Evolutionary conservation across 2,797 vertebrate genomes (phyloP).

Genomic region (Cercopithecus diana): DNA sequence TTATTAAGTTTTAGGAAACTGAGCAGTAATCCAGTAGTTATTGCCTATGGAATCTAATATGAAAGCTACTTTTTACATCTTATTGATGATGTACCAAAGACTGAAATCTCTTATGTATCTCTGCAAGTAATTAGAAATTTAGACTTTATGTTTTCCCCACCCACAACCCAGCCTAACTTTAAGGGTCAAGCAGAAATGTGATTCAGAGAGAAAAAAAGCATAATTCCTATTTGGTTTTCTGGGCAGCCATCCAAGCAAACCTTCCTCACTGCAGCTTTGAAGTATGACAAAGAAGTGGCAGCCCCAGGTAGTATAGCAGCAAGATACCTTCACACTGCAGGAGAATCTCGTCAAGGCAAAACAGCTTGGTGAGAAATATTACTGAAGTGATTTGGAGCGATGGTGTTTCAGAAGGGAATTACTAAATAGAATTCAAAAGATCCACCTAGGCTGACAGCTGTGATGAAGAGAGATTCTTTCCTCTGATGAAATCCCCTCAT

Average conservation of each 20-base stretch:
- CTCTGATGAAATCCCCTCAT: constrained; percentile 59
- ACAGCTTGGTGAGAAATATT: constrained; percentile 44
- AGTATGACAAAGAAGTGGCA: constrained; percentile 50
- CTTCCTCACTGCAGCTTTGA: constrained; percentile 36
- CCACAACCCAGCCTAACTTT: neutral
- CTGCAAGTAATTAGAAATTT: constrained; percentile 38
- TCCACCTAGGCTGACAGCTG: constrained; percentile 69
- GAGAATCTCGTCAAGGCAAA: constrained; percentile 53
- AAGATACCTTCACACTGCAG: constrained; percentile 52
- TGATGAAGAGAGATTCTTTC: constrained; percentile 66
- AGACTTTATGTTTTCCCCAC: neutral
- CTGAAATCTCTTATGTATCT: neutral
- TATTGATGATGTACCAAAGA: neutral
- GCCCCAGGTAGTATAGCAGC: constrained; percentile 49
- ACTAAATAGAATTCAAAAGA: constrained; percentile 73
- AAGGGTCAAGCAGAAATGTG: neutral
- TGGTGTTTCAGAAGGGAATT: constrained; percentile 76
- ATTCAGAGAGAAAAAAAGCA: neutral
- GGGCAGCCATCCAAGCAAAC: constrained; percentile 39
- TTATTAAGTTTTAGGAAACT: constrained; percentile 31
- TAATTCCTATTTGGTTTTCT: constrained; percentile 28
- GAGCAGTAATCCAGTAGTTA: neutral
- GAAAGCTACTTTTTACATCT: neutral
- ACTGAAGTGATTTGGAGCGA: constrained; percentile 67
- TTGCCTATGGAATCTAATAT: neutral